Conservation (phyloP, 2,113 vertebrate species). For the Hippocampus guttulatus region DNA sequence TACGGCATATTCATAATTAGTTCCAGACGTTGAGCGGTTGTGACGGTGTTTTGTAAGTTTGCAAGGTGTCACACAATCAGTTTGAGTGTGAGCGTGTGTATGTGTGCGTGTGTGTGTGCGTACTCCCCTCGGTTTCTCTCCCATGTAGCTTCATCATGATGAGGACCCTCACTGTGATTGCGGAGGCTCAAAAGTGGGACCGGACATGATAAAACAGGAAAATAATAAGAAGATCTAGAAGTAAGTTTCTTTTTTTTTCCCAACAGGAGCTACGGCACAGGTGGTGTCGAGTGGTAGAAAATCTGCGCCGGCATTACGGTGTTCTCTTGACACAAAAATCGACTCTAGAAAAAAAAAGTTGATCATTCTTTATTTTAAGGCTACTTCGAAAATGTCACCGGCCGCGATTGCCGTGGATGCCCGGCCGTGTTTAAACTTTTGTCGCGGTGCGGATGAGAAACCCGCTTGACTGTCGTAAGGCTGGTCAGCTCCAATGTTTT, state of each 20-base stretch:
- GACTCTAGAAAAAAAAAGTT: not conserved
- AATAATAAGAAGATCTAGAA: not conserved
- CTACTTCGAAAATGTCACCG: too few relatives aligned
- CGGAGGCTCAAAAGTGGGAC: not conserved
- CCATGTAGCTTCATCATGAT: not conserved
- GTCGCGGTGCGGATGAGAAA: too few relatives aligned
- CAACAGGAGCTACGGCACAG: not conserved
- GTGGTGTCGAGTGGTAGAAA: not conserved
- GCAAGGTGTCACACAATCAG: constrained; percentile 11
- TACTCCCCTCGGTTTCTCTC: not conserved
- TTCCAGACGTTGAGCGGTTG: constrained; percentile 46
- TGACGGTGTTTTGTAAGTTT: constrained; percentile 51
- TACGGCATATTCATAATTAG: constrained; percentile 61
- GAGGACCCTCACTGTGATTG: not conserved
- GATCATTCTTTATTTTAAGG: too few relatives aligned
- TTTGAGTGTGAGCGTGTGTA: not conserved
- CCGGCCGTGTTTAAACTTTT: too few relatives aligned
- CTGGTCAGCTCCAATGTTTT: too few relatives aligned
- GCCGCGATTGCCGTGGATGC: too few relatives aligned
- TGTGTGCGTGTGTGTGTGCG: too few relatives aligned
- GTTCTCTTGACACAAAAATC: not conserved
- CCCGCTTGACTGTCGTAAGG: too few relatives aligned
- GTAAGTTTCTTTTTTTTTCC: not conserved
- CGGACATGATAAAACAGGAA: not conserved
- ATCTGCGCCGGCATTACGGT: not conserved